phyloP scores from a whole-genome alignment of 1,140 invertebrate species.

The Drosophila yakuba region DNA sequence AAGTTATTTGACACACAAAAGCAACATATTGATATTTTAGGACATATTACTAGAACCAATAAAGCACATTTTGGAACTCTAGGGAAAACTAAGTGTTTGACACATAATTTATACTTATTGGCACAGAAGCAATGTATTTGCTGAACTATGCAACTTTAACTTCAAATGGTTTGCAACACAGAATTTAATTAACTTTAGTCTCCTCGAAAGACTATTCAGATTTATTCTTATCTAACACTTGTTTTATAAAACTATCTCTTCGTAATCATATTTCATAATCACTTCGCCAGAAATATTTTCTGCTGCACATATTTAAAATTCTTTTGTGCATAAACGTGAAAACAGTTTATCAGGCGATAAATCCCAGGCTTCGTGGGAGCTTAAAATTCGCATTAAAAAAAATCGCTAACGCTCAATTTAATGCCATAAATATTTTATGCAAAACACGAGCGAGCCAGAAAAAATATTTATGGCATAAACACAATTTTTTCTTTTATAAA shows the following conservation, averaged over 20 bases:
- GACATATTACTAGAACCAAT: slow-evolving; percentile 41
- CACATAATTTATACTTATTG: too few species aligned
- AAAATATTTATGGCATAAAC: slow-evolving; percentile 37
- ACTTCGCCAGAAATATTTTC: background rate
- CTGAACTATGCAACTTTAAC: too few species aligned
- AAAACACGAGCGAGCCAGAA: slow-evolving; percentile 42
- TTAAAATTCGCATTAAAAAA: slow-evolving; percentile 18
- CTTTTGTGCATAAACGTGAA: slow-evolving; percentile 44
- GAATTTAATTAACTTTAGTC: background rate
- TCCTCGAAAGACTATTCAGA: background rate
- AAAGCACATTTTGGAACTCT: slow-evolving; percentile 60
- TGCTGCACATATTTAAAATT: slow-evolving; percentile 27
- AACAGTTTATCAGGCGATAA: slow-evolving; percentile 57
- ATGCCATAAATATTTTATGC: slow-evolving; percentile 74
- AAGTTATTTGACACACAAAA: slow-evolving; percentile 59
- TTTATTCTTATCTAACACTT: background rate
- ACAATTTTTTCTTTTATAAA: slow-evolving; percentile 32
- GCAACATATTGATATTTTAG: slow-evolving; percentile 58
- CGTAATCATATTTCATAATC: background rate
- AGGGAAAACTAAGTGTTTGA: slow-evolving; percentile 36
- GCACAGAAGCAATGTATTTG: too few species aligned
- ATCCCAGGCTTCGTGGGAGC: slow-evolving; percentile 15
- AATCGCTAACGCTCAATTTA: slow-evolving; percentile 60
- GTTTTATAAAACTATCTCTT: background rate
- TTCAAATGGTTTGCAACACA: too few species aligned